Evolutionary conservation across 1,140 invertebrate genomes (phyloP), one percentile per base, ranked within the genome.

Genomic region (Araneus ventricosus): DNA sequence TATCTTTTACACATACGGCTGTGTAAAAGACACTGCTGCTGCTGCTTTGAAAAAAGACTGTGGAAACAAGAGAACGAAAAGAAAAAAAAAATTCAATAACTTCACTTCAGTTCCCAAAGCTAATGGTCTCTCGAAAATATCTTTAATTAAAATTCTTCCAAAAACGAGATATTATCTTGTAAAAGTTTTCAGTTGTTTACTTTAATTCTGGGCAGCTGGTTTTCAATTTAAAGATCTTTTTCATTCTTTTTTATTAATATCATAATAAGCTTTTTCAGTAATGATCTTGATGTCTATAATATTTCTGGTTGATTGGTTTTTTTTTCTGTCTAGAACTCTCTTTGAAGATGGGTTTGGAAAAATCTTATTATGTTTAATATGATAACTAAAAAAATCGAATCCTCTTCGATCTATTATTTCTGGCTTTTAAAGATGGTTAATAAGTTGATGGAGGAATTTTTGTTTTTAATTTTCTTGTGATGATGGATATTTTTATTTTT

Each of bases 81-180:
- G 85, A 37, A 4, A 24, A 17, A 39, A 63, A 87, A 24, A 63
- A 52, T 14, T 39, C 85, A 27, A 87, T 87, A 63, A 61, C 85
- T 63, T 87, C 22, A 63, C 59, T 39, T 30, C 59, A 59, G 59
- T 84, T 84, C 30, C 22, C 20, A 20, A 30, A 61, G 34, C 34
- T 87, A 87, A 87, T 87, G 59, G 85, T 39, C 85, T 63, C 52
- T 59, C 30, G 30, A 61, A 87, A 87, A 63, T 84, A 84, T 45
- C 82, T 84, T 84, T 84, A 84, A 84, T 84, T 84, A 84, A 84
- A 84, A 84, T 57, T 52, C 82, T 52, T 84, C 22, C 45, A 84
- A 57, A 84, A 84, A 84, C 82, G 41, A 27, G 82, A 84, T 84
- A 34, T 57, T 84, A 84, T 84, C 82, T 84, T 84, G 82, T 45